Evolutionary conservation across 2,888 invertebrate species (phyloP).

Genomic region (Mamestra brassicae): DNA sequence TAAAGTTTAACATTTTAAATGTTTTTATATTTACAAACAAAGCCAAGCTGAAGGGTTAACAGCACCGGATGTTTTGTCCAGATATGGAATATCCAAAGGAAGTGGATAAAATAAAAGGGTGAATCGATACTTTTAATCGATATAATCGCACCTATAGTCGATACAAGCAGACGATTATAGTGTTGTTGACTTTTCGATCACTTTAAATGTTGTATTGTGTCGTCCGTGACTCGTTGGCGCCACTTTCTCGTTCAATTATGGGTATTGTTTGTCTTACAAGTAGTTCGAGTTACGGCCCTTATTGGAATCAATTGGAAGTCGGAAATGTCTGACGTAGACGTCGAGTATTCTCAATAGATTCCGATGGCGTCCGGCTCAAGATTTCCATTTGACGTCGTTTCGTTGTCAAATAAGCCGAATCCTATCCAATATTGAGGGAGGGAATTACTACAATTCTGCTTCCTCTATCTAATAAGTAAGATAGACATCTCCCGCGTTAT

Average conservation of each 20-base stretch:
- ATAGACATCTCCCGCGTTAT: not conserved
- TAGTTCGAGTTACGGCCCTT: conserved; percentile 37
- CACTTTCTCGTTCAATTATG: conserved; percentile 44
- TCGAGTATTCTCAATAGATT: conserved; percentile 57
- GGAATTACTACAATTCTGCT: not conserved
- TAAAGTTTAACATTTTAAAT: conserved; percentile 81
- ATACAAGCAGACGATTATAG: conserved; percentile 55
- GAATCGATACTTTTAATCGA: conserved; percentile 73
- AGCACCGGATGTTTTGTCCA: conserved; percentile 83
- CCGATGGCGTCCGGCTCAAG: conserved; percentile 38
- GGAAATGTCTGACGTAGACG: conserved; percentile 40
- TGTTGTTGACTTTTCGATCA: conserved; percentile 59
- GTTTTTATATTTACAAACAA: conserved; percentile 86
- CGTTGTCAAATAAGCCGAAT: conserved; percentile 49
- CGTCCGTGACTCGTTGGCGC: conserved; percentile 49
- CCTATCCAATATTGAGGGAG: conserved; percentile 19
- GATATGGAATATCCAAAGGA: conserved; percentile 80
- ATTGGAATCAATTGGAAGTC: conserved; percentile 54
- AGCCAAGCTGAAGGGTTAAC: conserved; percentile 79
- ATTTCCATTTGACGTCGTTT: conserved; percentile 48
- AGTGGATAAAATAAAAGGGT: conserved; percentile 75
- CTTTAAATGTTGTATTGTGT: conserved; percentile 56
- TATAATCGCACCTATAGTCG: conserved; percentile 63
- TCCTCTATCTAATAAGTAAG: not conserved
- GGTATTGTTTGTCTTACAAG: conserved; percentile 56